A percentile compares a stretch with the other conserved stretches of the same genome.
Conservation (phyloP, 2,797 vertebrate genomes). For the Melanotaenia parkinsoni region DNA sequence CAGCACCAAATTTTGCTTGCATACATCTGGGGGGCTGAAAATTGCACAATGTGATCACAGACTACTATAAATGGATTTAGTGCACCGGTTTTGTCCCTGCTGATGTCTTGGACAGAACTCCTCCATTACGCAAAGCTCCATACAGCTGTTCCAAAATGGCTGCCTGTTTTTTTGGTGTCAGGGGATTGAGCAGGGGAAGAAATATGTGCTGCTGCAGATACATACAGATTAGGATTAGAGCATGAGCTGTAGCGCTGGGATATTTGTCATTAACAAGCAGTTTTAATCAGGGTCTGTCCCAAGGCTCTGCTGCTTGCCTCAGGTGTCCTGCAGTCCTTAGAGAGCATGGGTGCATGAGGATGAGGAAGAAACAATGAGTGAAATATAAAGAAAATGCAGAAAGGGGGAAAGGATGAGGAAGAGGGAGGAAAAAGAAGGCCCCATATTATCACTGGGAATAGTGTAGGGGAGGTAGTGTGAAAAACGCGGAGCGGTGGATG, state of each 20-base stretch:
- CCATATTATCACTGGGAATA: conserved; percentile 54
- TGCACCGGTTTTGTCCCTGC: conserved; percentile 33
- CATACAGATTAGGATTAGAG: conserved; percentile 84
- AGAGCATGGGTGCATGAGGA: conserved; percentile 49
- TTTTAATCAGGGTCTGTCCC: conserved; percentile 82
- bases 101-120: conserved; percentile 65
- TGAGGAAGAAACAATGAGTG: conserved; percentile 49
- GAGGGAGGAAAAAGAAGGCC: conserved; percentile 46
- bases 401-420: conserved; percentile 44
- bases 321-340: conserved; percentile 67
- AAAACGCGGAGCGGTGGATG: conserved; percentile 42
- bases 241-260: conserved; percentile 51
- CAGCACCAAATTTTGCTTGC: neutral
- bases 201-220: conserved; percentile 60
- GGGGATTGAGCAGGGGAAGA: conserved; percentile 56
- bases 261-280: conserved; percentile 80
- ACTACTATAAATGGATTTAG: conserved; percentile 34
- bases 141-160: conserved; percentile 83
- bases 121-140: conserved; percentile 81
- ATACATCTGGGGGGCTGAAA: conserved; percentile 5
- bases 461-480: conserved; percentile 57
- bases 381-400: conserved; percentile 30
- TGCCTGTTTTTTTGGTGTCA: conserved; percentile 69
- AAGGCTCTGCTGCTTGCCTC: conserved; percentile 67
- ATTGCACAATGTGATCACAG: conserved; percentile 3